Base-by-base conservation (phyloP, 2,113 vertebrate species). In the Ranitomeya variabilis region DNA sequence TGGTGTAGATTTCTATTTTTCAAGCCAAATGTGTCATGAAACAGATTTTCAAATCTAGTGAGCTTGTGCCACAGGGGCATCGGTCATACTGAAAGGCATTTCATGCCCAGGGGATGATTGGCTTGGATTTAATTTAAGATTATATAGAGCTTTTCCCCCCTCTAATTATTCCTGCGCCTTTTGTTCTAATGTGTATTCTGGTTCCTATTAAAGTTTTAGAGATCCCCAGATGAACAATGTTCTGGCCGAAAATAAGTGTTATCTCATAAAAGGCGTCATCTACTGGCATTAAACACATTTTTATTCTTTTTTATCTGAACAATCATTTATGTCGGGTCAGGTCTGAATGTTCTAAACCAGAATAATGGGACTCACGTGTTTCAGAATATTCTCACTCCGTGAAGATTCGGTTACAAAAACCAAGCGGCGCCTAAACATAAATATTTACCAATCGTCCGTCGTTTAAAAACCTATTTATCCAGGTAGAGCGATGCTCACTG, bases 41-140 rank as follows among this genome's bases (percentile, higher is more conserved):
- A 23, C 15, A 7, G 18, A 21, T 6, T 64, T 60, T 83, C 54
- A 82, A 74, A 12, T 19, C 71, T 45, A 57, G 15, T 19, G 54
- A 18, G 6, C 23, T 57, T 16, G 67, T 51, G 19, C 67, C 51
- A 66, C n/a, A 13, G 52, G 23, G 15, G 23, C 66, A 88, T 80
- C 45, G 6, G 21, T 37, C 12, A 37, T 19, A 69, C 7, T 31
- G 45, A 89, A 89, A 73, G 80, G 7, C 81, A 66, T 66, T 64
- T 7, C 15, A 78, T 78, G 73, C 80, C 71, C 76, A 26, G 51
- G 55, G 51, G 80, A 76, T 84, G 80, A 64, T 18, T 37, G 16
- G 12, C n/a, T 64, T 62, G 11, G 81, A 83, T 60, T 19, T 66
- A 21, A 83, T 84, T 83, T 89, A 66, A 67, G 37, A 64, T 83